phyloP scores from a whole-genome alignment of 1,140 invertebrate genomes.

The Pogonomyrmex barbatus region DNA sequence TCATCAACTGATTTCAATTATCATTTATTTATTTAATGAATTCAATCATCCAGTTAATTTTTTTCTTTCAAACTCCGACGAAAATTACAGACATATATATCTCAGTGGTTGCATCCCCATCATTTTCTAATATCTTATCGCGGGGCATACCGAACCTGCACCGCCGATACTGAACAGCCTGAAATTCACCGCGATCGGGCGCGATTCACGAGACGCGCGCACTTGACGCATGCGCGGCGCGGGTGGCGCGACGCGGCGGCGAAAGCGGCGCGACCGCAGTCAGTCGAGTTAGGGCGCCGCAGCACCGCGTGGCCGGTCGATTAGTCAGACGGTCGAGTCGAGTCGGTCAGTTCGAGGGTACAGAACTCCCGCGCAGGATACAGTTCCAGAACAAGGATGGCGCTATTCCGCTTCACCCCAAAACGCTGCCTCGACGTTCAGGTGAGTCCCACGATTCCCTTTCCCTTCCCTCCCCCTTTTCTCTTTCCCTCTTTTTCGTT shows the following conservation, averaged over 20 bases:
- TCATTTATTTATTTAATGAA: too few relatives aligned
- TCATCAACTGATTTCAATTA: too few relatives aligned
- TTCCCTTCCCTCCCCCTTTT: not conserved
- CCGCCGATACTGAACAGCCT: not conserved
- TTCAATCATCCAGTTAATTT: too few relatives aligned
- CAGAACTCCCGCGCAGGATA: constrained; percentile 60
- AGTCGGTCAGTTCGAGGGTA: constrained; percentile 44
- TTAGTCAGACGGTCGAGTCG: constrained; percentile 66
- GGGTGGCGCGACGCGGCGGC: constrained; percentile 25
- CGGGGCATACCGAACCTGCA: not conserved
- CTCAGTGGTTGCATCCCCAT: not conserved
- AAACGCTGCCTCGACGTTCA: constrained; percentile 81
- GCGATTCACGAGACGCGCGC: not conserved
- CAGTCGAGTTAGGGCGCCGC: constrained; percentile 80
- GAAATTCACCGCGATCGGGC: not conserved
- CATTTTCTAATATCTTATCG: not conserved
- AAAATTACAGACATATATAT: not conserved
- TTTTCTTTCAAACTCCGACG: too few relatives aligned
- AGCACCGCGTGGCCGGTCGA: constrained; percentile 79
- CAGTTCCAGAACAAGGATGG: constrained; percentile 76
- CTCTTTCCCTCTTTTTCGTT: not conserved
- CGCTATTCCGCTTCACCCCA: constrained; percentile 83
- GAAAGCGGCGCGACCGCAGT: constrained; percentile 56
- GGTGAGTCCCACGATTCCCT: constrained; percentile 68
- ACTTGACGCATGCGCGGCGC: not conserved